A percentile compares a stretch with the other conserved stretches of the same genome.
These are phyloP conservation scores for Cryptoblepharus egeriae DNA, from an alignment of 2,797 vertebrate species.

Conservation along the genomic window DNA sequence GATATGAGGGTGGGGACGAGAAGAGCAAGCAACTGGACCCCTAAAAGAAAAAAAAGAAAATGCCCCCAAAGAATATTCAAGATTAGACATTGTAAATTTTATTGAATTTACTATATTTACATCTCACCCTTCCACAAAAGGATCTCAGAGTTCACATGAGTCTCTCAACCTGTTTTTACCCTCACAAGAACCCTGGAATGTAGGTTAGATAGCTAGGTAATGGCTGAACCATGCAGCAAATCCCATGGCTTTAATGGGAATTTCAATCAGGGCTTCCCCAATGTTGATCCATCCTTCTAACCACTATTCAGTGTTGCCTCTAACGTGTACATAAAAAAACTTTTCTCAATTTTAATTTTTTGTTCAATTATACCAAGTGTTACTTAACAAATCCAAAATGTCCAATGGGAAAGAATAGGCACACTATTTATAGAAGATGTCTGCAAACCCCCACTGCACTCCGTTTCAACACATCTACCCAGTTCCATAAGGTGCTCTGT, in stretches of 20 bases:
- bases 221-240: no score
- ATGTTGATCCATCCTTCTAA: no score
- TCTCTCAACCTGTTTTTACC: no score
- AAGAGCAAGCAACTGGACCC: constrained; percentile 93
- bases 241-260: no score
- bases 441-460: constrained; percentile 15
- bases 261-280: no score
- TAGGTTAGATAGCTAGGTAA: no score
- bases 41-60: constrained; percentile 70
- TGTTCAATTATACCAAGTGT: constrained; percentile 15
- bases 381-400: constrained; percentile 15
- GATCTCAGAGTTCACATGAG: no score
- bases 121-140: no score
- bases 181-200: no score
- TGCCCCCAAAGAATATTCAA: rapidly evolving
- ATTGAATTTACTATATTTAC: no score
- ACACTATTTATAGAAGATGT: constrained; percentile 15
- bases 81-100: constrained; percentile 8
- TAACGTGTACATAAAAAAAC: not conserved
- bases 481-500: constrained; percentile 36
- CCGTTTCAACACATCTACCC: constrained; percentile 15
- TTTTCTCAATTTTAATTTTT: constrained; percentile 2
- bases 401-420: not conserved
- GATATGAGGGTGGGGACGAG: constrained; percentile 95
- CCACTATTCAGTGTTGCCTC: no score